These are phyloP conservation scores for Drosophila hamatofila DNA, from an alignment of 2,888 invertebrate species.

Conservation along the genomic window DNA sequence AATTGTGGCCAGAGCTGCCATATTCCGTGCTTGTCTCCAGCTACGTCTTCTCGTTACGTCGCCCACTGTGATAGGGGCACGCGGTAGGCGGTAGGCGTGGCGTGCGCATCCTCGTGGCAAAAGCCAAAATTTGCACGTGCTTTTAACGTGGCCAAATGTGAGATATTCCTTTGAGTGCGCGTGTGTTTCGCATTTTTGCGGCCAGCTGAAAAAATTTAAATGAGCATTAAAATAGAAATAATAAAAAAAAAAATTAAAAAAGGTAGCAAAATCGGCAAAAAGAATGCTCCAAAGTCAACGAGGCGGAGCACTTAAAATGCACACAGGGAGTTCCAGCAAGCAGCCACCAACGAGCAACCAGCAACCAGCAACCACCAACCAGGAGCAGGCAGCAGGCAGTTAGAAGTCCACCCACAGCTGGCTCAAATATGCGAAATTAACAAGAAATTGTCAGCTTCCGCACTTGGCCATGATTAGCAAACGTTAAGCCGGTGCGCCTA, in stretches of 20 bases:
- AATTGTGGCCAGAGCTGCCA: slow-evolving; percentile 13
- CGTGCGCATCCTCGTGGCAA: slow-evolving; percentile 37
- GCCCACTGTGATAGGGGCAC: slow-evolving; percentile 4
- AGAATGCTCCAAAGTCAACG: slow-evolving; percentile 27
- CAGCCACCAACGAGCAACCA: neutral
- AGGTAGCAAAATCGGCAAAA: neutral
- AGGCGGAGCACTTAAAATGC: slow-evolving; percentile 27
- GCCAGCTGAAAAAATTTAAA: slow-evolving; percentile 42
- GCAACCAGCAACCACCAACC: neutral
- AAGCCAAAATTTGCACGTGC: slow-evolving; percentile 57
- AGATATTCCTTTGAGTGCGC: slow-evolving; percentile 55
- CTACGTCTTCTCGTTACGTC: slow-evolving; percentile 21
- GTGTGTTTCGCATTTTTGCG: slow-evolving; percentile 47
- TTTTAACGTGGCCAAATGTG: slow-evolving; percentile 41
- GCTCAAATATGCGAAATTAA: slow-evolving; percentile 48
- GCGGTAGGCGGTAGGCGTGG: slow-evolving; percentile 19
- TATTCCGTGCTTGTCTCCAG: slow-evolving; percentile 20
- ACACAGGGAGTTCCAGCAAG: slow-evolving; percentile 8
- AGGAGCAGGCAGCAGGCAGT: neutral
- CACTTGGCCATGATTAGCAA: slow-evolving; percentile 28
- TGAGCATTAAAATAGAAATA: slow-evolving; percentile 23
- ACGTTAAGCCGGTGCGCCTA: slow-evolving; percentile 17
- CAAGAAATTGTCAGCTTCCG: slow-evolving; percentile 30
- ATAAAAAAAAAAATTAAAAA: neutral
- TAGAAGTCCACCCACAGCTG: slow-evolving; percentile 1